These are phyloP conservation scores for Pelodiscus sinensis DNA, from an alignment of 2,113 vertebrate species.

Conservation along the genomic window DNA sequence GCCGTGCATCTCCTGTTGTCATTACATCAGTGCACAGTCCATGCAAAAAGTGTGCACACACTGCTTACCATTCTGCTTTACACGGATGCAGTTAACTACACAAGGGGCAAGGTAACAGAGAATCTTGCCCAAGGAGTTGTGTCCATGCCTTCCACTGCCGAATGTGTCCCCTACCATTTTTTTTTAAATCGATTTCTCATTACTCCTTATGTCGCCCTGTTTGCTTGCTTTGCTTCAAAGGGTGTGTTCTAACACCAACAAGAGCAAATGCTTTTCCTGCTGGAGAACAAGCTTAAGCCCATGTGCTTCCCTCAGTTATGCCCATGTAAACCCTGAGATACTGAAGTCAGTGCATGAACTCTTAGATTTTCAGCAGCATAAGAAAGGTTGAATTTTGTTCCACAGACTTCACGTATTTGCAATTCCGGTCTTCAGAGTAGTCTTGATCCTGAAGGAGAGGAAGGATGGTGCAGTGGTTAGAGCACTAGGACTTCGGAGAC, in stretches of 20 bases:
- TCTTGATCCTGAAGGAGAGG: background rate
- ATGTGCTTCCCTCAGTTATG: background rate
- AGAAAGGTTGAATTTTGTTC: background rate
- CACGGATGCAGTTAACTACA: background rate
- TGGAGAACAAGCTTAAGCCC: background rate
- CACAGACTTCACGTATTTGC: background rate
- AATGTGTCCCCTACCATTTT: background rate
- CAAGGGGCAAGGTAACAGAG: background rate
- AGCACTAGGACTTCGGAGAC: background rate
- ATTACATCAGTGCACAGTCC: background rate
- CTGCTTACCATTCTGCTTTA: background rate
- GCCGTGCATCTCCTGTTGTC: slow-evolving; percentile 41
- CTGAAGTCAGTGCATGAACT: background rate
- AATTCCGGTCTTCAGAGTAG: background rate
- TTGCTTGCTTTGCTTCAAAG: background rate
- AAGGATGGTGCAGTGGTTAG: background rate
- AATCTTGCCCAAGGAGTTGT: background rate
- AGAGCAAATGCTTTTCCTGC: background rate
- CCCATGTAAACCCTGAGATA: background rate
- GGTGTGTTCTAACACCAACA: background rate
- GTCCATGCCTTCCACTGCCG: background rate
- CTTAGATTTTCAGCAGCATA: background rate
- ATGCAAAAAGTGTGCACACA: background rate
- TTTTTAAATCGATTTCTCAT: slow-evolving; percentile 21
- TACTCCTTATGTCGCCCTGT: background rate